phyloP scores from a whole-genome alignment of 1,140 invertebrate species.

The Anoplolepis gracilipes region DNA sequence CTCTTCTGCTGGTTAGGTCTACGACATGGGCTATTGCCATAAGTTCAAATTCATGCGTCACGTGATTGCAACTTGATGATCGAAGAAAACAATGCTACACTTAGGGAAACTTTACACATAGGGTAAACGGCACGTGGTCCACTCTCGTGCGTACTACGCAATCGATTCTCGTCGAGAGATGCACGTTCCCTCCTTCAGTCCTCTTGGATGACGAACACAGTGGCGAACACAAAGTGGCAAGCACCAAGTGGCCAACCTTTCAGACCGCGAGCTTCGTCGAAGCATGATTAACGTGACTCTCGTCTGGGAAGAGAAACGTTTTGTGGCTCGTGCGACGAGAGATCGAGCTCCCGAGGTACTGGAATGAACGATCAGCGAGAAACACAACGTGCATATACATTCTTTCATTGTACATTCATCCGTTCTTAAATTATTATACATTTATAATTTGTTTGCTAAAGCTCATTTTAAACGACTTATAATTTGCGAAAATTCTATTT shows the following conservation, averaged over 20 bases:
- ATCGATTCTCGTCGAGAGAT: conserved; percentile 20
- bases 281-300: conserved; percentile 61
- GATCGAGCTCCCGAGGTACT: background rate
- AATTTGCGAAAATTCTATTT: too few relatives aligned
- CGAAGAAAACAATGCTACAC: conserved; percentile 67
- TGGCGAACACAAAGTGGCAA: conserved; percentile 47
- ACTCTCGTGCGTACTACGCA: conserved; percentile 33
- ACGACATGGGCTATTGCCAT: background rate
- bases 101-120: conserved; percentile 39
- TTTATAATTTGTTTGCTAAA: background rate
- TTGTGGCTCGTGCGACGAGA: conserved; percentile 31
- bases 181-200: background rate
- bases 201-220: conserved; percentile 12
- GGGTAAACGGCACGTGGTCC: conserved; percentile 49
- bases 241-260: conserved; percentile 56
- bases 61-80: background rate
- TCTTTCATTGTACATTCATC: background rate
- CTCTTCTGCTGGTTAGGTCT: too few relatives aligned
- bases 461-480: too few relatives aligned
- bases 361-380: background rate
- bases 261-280: conserved; percentile 34
- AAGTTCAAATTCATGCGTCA: conserved; percentile 14
- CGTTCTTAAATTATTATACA: conserved; percentile 3
- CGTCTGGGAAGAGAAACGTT: conserved; percentile 33
- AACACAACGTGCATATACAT: background rate